Percentiles rank a stretch among this genome's conserved stretches.
These are phyloP conservation scores for Microhierax caerulescens DNA, from an alignment of 2,797 vertebrate species.

Conservation along the genomic window DNA sequence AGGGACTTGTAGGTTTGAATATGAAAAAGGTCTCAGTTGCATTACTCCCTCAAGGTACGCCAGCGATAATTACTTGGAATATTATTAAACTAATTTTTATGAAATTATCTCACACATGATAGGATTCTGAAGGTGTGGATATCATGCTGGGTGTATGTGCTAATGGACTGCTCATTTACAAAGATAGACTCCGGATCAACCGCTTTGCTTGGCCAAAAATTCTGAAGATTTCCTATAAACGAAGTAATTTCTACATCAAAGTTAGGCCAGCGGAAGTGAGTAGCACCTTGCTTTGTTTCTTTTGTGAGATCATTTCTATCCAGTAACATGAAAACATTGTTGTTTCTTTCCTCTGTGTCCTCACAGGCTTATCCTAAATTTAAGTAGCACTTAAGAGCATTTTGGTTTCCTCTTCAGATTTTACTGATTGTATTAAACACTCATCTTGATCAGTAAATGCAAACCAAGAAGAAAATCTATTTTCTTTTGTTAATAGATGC, in stretches of 20 bases:
- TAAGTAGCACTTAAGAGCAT: not conserved
- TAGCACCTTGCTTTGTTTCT: not conserved
- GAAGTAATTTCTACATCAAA: conserved; percentile 99
- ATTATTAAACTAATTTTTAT: not conserved
- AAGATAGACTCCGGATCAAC: conserved; percentile 96
- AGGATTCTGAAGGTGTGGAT: conserved; percentile 98
- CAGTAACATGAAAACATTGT: not conserved
- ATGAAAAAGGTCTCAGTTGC: not conserved
- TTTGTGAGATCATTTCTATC: not conserved
- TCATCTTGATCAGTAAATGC: not conserved
- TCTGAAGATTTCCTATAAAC: conserved; percentile 97
- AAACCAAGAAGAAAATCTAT: not conserved
- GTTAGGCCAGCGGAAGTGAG: conserved; percentile 97
- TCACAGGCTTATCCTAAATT: not conserved
- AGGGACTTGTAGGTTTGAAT: not conserved
- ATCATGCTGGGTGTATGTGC: conserved; percentile 97
- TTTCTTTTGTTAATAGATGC: not conserved
- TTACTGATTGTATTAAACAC: not conserved
- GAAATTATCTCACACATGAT: conserved; percentile 13
- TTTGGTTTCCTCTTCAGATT: not conserved
- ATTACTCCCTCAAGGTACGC: not conserved
- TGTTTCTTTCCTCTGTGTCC: not conserved
- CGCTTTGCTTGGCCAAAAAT: conserved; percentile 99
- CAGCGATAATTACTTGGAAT: not conserved
- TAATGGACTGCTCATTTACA: conserved; percentile 95